Conservation (phyloP, 2,113 vertebrate species). For the Pelvicachromis taeniatus region DNA sequence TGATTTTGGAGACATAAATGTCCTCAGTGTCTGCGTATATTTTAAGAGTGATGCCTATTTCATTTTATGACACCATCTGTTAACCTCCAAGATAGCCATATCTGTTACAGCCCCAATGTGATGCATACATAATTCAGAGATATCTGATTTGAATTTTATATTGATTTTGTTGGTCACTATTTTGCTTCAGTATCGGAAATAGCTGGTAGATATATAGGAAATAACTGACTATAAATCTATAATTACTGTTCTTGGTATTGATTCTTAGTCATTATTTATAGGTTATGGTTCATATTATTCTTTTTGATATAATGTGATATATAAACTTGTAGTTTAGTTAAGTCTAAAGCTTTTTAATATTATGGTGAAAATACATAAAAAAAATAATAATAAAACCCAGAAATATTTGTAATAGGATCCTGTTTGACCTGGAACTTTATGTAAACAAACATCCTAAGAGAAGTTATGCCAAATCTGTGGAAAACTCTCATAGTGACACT, state of each 20-base stretch:
- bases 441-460: not conserved
- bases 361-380: not conserved
- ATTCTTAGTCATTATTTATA: not conserved
- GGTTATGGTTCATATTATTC: not conserved
- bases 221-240: not conserved
- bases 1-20: conserved; percentile 58
- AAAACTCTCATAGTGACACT: not conserved
- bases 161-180: conserved; percentile 29
- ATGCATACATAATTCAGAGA: conserved; percentile 60
- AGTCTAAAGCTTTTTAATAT: not conserved
- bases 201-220: not conserved
- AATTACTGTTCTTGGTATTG: not conserved
- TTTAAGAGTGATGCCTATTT: conserved; percentile 68
- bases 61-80: conserved; percentile 75
- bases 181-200: not conserved
- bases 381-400: not conserved
- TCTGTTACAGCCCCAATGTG: conserved; percentile 49
- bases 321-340: not conserved
- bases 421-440: not conserved
- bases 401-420: not conserved
- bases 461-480: not conserved
- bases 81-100: conserved; percentile 68
- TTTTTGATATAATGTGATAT: not conserved
- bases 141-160: conserved; percentile 55
- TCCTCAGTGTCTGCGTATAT: conserved; percentile 62